Percentiles rank a stretch among this genome's conserved stretches.
Conservation (phyloP, 2,888 invertebrate species). For the Tricholauxania praeusta region DNA sequence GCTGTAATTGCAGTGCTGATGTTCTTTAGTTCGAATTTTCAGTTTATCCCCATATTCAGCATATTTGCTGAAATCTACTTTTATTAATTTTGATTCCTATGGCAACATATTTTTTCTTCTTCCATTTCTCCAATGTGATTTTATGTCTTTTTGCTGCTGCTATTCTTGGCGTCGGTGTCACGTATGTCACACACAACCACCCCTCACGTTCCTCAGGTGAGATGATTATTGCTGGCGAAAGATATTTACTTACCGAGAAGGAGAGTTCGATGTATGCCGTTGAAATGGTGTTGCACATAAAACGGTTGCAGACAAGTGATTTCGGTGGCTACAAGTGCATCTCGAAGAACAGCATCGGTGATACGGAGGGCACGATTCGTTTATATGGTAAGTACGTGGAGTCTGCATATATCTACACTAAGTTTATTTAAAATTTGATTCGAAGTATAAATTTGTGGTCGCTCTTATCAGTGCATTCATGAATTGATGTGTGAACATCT, state of each 20-base stretch:
- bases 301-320: conserved; percentile 80
- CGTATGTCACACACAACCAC: conserved; percentile 20
- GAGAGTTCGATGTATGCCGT: conserved; percentile 86
- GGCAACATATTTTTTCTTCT: conserved; percentile 1
- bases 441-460: too few relatives aligned
- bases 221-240: conserved; percentile 90
- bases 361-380: conserved; percentile 89
- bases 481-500: too few relatives aligned
- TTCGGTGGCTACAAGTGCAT: conserved; percentile 92
- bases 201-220: conserved; percentile 74
- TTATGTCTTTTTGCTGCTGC: conserved; percentile 29
- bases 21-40: conserved; percentile 6
- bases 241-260: conserved; percentile 85
- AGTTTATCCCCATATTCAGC: background rate
- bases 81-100: conserved; percentile 32
- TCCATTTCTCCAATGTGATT: background rate
- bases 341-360: conserved; percentile 92
- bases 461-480: too few relatives aligned
- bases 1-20: background rate
- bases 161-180: conserved; percentile 37
- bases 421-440: too few relatives aligned
- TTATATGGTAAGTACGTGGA: conserved; percentile 81
- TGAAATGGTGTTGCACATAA: conserved; percentile 84
- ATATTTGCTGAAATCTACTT: conserved; percentile 7
- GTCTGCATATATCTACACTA: background rate